Evolutionary conservation across 2,113 vertebrate species (phyloP).

Genomic region (Mus musculus): GRCm39 chr1:179388501-179389000

Average conservation of each 20-base stretch:
- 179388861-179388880: slow-evolving; percentile 9
- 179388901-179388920: not conserved
- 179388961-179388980: not conserved
- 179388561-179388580: slow-evolving; percentile 32
- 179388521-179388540: slow-evolving; percentile 30
- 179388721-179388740: not conserved
- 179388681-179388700: not conserved
- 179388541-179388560: slow-evolving; percentile 43
- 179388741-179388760: not conserved
- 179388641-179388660: not conserved
- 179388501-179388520: not conserved
- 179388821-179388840: not conserved
- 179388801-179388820: not conserved
- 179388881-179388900: not conserved
- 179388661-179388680: not conserved
- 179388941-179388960: not conserved
- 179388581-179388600: slow-evolving; percentile 60
- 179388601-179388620: slow-evolving; percentile 59
- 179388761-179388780: not conserved
- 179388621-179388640: slow-evolving; percentile 54
- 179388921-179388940: not conserved
- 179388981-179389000: not conserved
- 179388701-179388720: not conserved
- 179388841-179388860: not conserved
- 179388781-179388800: not conserved